Base-by-base conservation (phyloP, 2,113 vertebrate species). In the Gallinago undulata region DNA sequence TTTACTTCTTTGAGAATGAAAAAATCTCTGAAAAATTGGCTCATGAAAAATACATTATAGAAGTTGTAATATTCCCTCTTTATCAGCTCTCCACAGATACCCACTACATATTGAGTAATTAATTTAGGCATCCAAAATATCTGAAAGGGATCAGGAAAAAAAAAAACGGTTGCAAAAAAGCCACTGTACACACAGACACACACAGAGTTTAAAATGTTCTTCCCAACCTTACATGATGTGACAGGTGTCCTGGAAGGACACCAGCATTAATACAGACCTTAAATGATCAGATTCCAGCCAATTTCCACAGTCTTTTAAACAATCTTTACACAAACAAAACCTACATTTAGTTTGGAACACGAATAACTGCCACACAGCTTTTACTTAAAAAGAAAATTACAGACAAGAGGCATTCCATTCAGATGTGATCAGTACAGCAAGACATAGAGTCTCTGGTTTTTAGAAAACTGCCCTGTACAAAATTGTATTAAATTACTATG, bases 401-500 rank as follows among this genome's bases (percentile, higher is more conserved):
- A 95, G 87, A 41, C 43, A 66, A 53, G 72, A 17, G 64, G 60
- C 48, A 45, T 64, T 56, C 69, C 43, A 64, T 84, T 90, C 33
- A 22, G 18, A 62, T 70, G 75, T 7, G 30, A 89, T 67, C 64
- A 85, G 84, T 11, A 23, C 2, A 62, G 80, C 3, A 37, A 89
- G 78, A 37, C 2, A 1, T 1, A 74, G 72, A 82, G 39, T 48
- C 43, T 70, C 60, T 23, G 63, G 19, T 6, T 57, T 72, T 78
- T 47, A 69, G 45, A 89, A 25, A 86, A 74, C 50, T 64, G 13
- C 50, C 69, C 51, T 68, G 73, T 24, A 35, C 43, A 90, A 90
- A 94, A 95, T 76, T 79, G 81, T 23, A 69, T 94, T 66, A 80
- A 94, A 96, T 95, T 92, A 87, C 77, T 87, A 1, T 79, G 90